Conservation (phyloP, 2,888 invertebrate species). For the Cactoblastis cactorum region DNA sequence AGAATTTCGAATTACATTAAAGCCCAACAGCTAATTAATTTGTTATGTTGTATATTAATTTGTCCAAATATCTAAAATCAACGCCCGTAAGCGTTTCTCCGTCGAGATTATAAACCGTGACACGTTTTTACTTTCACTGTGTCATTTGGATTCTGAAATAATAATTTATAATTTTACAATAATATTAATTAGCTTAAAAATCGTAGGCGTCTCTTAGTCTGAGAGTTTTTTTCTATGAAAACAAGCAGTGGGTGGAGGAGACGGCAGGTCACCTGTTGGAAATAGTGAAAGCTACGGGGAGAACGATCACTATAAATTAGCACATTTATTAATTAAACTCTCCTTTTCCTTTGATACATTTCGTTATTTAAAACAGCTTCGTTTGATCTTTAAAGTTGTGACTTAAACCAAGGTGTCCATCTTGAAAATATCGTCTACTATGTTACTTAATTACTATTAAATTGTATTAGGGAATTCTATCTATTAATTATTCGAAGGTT, state of each 20-base stretch:
- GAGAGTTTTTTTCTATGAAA: slow-evolving; percentile 14
- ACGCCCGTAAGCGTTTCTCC: slow-evolving; percentile 62
- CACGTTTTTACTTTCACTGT: slow-evolving; percentile 71
- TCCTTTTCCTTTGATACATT: slow-evolving; percentile 33
- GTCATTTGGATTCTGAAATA: slow-evolving; percentile 66
- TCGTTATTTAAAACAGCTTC: too few species aligned
- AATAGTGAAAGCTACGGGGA: slow-evolving; percentile 57
- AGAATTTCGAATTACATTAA: slow-evolving; percentile 10
- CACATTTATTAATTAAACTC: slow-evolving; percentile 49
- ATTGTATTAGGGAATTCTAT: too few species aligned
- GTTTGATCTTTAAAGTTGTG: too few species aligned
- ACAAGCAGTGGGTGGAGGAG: not conserved
- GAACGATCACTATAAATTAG: slow-evolving; percentile 25
- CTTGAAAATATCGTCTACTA: too few species aligned
- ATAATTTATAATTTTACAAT: slow-evolving; percentile 52
- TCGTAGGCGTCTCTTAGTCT: slow-evolving; percentile 31
- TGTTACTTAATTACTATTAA: too few species aligned
- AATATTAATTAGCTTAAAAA: slow-evolving; percentile 54
- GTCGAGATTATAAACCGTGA: slow-evolving; percentile 66
- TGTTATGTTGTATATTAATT: slow-evolving; percentile 17
- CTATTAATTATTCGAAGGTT: too few species aligned
- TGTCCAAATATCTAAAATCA: slow-evolving; percentile 27
- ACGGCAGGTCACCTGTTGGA: slow-evolving; percentile 26
- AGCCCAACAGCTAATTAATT: slow-evolving; percentile 5
- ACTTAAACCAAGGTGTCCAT: too few species aligned